Conservation (phyloP, 2,797 vertebrate species). For the Platalea minor region DNA sequence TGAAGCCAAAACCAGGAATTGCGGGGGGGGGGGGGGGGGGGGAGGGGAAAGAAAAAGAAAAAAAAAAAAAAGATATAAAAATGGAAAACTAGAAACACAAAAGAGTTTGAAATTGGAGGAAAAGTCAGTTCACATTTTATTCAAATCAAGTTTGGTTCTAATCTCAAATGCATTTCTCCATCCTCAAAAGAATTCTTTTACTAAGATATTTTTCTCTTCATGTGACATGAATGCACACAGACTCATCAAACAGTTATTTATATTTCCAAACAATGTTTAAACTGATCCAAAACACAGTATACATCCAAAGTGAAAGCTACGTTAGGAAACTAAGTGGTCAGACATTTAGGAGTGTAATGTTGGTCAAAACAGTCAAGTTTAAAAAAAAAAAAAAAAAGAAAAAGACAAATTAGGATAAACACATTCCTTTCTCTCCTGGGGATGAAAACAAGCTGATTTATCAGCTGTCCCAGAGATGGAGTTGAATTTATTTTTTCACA, state of each 20-base stretch:
- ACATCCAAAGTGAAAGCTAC: constrained; percentile 4
- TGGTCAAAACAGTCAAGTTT: neutral
- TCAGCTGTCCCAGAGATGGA: neutral
- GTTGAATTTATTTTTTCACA: neutral
- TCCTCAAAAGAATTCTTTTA: neutral
- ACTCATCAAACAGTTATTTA: constrained; percentile 20
- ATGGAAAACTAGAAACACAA: neutral
- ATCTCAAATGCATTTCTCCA: neutral
- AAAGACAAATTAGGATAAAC: neutral
- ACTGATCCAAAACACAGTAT: neutral
- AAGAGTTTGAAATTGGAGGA: neutral
- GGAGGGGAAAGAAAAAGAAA: too few relatives aligned
- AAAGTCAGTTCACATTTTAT: neutral
- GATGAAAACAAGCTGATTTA: neutral
- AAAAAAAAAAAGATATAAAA: fast-evolving
- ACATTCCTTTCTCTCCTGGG: neutral
- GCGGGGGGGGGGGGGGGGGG: neutral
- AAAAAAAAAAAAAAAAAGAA: neutral
- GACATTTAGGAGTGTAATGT: neutral
- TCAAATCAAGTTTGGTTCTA: neutral
- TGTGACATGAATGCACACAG: neutral
- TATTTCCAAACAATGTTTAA: constrained; percentile 22
- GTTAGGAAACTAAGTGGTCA: neutral
- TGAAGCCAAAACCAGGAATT: neutral
- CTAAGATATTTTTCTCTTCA: neutral